A percentile compares a stretch with the other conserved stretches of the same genome.
phyloP scores from a whole-genome alignment of 2,113 vertebrate genomes.

The Gallinago media region DNA sequence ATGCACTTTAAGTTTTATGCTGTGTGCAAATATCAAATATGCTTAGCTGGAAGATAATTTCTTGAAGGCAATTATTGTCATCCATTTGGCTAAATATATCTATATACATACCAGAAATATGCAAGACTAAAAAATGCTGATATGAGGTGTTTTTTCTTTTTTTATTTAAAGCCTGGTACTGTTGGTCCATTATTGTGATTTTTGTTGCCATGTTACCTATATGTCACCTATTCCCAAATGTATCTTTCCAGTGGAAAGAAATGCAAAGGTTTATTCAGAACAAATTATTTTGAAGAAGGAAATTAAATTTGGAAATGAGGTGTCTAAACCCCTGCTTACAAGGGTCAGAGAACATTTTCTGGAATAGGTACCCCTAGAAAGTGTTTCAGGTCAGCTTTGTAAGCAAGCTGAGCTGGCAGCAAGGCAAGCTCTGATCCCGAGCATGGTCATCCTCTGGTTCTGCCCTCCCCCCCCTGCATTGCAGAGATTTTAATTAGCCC shows the following conservation, averaged over 20 bases:
- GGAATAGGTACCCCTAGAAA: background rate
- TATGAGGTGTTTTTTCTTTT: background rate
- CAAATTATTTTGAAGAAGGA: background rate
- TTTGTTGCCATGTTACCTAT: background rate
- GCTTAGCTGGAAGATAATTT: constrained; percentile 53
- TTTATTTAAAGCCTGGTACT: background rate
- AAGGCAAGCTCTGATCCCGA: background rate
- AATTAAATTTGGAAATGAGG: background rate
- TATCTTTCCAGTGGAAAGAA: background rate
- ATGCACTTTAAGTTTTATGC: constrained; percentile 53
- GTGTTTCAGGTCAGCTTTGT: background rate
- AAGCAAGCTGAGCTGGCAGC: background rate
- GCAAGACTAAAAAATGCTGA: background rate
- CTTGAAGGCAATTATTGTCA: constrained; percentile 4
- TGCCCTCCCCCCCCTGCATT: background rate
- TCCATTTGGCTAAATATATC: constrained; percentile 18
- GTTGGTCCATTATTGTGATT: background rate
- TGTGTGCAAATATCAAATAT: constrained; percentile 8
- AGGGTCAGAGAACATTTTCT: background rate
- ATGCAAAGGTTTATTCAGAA: background rate
- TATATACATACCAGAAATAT: background rate
- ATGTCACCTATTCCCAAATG: background rate
- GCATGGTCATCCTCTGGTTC: background rate
- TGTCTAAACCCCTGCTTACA: background rate
- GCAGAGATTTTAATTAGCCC: background rate